A percentile compares a stretch with the other conserved stretches of the same genome.
Evolutionary conservation across 2,888 invertebrate species (phyloP).

Genomic region (Myopa testacea): DNA sequence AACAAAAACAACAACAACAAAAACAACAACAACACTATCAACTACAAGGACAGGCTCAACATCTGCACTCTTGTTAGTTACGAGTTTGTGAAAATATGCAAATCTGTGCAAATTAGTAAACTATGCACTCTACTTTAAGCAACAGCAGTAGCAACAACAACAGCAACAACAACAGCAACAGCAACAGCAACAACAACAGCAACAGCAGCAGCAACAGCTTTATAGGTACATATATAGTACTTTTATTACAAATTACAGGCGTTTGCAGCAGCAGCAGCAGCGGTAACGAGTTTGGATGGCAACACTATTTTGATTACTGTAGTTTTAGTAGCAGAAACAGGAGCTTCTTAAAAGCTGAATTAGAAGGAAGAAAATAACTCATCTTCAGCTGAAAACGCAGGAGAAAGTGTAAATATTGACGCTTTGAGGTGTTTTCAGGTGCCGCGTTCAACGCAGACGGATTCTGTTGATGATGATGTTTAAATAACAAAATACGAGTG

Average conservation of each 20-base stretch:
- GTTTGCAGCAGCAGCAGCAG: not conserved
- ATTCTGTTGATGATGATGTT: too few relatives aligned
- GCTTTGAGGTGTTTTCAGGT: too few relatives aligned
- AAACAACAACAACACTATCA: not conserved
- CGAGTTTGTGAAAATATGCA: constrained; percentile 26
- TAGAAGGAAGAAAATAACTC: too few relatives aligned
- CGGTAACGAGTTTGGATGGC: not conserved
- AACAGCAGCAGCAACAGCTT: too few relatives aligned
- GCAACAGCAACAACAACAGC: too few relatives aligned
- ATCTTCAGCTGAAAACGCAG: not conserved
- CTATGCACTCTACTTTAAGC: constrained; percentile 21
- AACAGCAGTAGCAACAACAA: not conserved
- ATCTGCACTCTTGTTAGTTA: not conserved
- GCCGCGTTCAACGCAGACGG: too few relatives aligned
- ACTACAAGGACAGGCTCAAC: constrained; percentile 8
- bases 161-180: not conserved
- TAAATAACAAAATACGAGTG: too few relatives aligned
- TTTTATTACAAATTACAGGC: constrained; percentile 9
- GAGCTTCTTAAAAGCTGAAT: too few relatives aligned
- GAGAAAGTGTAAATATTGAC: too few relatives aligned
- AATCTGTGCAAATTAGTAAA: constrained; percentile 33
- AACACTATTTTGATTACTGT: constrained; percentile 12
- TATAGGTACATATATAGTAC: not conserved
- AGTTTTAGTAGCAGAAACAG: not conserved
- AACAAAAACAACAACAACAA: constrained; percentile 13